Evolutionary conservation across 2,888 invertebrate genomes (phyloP), one percentile per base, ranked within the genome.

Genomic region (Danaus chrysippus): DNA sequence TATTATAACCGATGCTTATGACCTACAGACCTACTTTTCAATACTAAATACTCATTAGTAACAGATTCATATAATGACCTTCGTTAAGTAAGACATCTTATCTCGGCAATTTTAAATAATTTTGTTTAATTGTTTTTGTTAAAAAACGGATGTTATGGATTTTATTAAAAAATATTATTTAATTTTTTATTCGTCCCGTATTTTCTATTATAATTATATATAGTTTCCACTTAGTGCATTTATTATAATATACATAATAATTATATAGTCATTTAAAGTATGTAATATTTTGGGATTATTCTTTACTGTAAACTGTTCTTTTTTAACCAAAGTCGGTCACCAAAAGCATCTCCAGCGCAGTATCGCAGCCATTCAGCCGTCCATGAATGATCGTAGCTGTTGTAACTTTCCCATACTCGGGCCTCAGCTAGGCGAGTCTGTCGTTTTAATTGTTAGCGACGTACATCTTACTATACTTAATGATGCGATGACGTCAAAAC

Each of bases 341-440:
- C 54, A 53, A 19, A 42, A 15, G 11, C 49, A 78, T 76, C 78
- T 77, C 81, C 80, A 82, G 76, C 80, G 75, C 49, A 49, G 83
- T 81, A 81, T 82, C 82, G 83, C 79, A 83, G 84, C 84, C 87
- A 87, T 88, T 90, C 86, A 88, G 84, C 82, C 86, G 83, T 83
- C 84, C 80, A 87, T 87, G 87, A 88, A 89, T 88, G 89, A 83
- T 82, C 74, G 84, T 85, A 84, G 85, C 79, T 80, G 81, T 85
- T 78, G 85, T 82, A 82, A 83, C 86, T 87, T 88, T 88, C 87
- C 85, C 86, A 86, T 86, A 82, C 82, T 77, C 78, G 81, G 85
- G 19, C 54, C 80, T 82, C 83, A 81, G 81, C 80, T 81, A 80
- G 78, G 80, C 79, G 71, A 75, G 56, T 42, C 83, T 43, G 41